Conservation (phyloP, 2,888 invertebrate species). For the Meloe dianella region DNA sequence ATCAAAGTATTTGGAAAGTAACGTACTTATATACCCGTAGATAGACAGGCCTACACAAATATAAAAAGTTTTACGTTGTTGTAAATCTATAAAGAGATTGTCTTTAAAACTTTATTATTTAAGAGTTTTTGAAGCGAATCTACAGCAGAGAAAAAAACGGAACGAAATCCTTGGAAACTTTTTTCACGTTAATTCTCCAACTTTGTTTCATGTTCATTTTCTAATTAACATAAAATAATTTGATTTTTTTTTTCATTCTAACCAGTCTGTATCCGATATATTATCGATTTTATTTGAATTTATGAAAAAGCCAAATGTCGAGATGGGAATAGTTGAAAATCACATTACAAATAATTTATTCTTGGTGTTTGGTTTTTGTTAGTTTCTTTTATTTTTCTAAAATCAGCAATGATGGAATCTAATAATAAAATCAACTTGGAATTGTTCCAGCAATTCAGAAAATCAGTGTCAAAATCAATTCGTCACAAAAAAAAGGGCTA, state of each 20-base stretch:
- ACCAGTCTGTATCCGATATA: not conserved
- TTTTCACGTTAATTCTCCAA: not conserved
- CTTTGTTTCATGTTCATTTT: not conserved
- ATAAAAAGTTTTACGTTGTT: not conserved
- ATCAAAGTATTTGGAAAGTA: not conserved
- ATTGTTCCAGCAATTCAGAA: not conserved
- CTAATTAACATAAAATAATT: not conserved
- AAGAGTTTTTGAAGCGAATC: not conserved
- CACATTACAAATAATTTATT: no score
- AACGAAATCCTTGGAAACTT: not conserved
- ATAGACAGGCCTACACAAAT: not conserved
- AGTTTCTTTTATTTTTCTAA: not conserved
- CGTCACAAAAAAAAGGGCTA: not conserved
- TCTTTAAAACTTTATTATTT: not conserved
- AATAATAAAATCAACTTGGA: slow-evolving; percentile 1
- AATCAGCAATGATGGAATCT: not conserved
- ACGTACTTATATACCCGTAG: not conserved
- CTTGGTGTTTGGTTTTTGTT: no score
- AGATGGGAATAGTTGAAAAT: no score
- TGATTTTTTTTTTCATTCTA: not conserved
- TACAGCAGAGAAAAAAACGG: not conserved
- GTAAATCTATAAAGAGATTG: not conserved
- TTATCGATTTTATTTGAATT: not conserved
- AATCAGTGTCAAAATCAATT: not conserved
- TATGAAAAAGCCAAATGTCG: no score